Conservation (phyloP, 2,113 vertebrate genomes). For the Ibidorhyncha struthersii region DNA sequence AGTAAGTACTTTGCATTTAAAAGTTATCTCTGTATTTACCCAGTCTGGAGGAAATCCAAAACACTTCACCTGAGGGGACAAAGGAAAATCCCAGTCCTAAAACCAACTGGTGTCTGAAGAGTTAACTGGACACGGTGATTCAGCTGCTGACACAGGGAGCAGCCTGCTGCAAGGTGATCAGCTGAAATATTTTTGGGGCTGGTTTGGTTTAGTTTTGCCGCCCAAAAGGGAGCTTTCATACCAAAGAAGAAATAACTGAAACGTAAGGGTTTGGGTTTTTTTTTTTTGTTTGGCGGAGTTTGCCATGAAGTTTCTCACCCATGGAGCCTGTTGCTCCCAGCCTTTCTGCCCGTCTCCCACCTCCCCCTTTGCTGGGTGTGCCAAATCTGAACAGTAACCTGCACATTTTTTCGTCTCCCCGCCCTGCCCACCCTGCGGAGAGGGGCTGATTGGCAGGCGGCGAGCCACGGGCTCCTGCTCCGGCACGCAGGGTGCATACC, state of each 20-base stretch:
- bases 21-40: background rate
- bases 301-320: background rate
- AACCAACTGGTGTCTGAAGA: background rate
- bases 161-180: conserved; percentile 17
- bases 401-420: background rate
- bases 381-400: conserved; percentile 69
- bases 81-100: background rate
- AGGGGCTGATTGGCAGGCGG: conserved; percentile 62
- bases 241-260: rapidly evolving
- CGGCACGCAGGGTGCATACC: conserved; percentile 50
- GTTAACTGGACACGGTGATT: conserved; percentile 1
- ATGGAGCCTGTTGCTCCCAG: background rate
- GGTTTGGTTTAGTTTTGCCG: background rate
- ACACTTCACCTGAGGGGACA: background rate
- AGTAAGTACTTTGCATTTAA: background rate
- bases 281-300: background rate
- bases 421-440: conserved; percentile 68
- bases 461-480: conserved; percentile 50
- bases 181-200: background rate
- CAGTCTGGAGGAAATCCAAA: background rate
- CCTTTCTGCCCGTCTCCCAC: background rate
- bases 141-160: background rate
- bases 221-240: background rate
- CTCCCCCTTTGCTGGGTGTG: conserved; percentile 55
- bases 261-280: background rate